A percentile compares a stretch with the other conserved stretches of the same genome.
Conservation (phyloP, 1,140 invertebrate species). For the Ctenoplectra terminalis region DNA sequence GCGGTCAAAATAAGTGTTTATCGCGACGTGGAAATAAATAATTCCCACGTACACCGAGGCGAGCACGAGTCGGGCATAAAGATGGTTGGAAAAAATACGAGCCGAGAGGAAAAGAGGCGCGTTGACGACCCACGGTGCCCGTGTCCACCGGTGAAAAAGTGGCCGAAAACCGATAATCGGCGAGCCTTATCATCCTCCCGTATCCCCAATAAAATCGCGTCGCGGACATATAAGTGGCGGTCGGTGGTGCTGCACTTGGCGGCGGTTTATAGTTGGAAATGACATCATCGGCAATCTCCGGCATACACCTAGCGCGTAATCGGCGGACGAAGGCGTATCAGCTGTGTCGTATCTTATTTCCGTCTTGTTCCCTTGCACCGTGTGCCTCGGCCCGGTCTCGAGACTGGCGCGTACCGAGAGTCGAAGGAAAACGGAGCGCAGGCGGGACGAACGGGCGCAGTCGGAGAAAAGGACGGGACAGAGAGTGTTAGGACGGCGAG, state of each 20-base stretch:
- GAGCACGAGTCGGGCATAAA: not conserved
- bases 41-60: not conserved
- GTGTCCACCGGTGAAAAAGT: not conserved
- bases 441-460: constrained; percentile 31
- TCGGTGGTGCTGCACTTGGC: constrained; percentile 66
- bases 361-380: constrained; percentile 69
- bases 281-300: constrained; percentile 78
- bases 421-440: constrained; percentile 20
- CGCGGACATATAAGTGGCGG: not conserved
- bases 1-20: not conserved
- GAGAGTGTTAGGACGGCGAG: not conserved
- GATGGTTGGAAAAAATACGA: constrained; percentile 1
- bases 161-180: constrained; percentile 3
- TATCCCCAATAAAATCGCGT: constrained; percentile 10
- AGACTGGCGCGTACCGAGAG: not conserved
- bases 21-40: constrained; percentile 12
- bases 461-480: constrained; percentile 33
- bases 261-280: constrained; percentile 75
- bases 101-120: not conserved
- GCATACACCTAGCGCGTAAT: constrained; percentile 78
- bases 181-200: constrained; percentile 10
- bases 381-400: not conserved
- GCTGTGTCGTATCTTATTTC: constrained; percentile 82
- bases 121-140: not conserved
- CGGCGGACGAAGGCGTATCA: constrained; percentile 79